phyloP scores from a whole-genome alignment of 2,888 invertebrate genomes.

The Chloromyia formosa region DNA sequence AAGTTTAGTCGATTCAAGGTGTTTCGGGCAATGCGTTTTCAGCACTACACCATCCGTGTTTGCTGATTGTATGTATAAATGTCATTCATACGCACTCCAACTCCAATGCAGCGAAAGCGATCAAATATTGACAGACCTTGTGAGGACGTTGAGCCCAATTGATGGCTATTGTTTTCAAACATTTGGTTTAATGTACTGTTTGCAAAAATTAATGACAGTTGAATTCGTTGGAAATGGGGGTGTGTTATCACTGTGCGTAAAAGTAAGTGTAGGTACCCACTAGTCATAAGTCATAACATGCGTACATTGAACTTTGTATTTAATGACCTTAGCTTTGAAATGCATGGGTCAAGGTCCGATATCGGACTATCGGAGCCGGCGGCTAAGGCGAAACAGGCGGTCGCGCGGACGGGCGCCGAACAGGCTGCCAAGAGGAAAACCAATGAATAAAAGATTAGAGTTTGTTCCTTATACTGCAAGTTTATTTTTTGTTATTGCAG shows the following conservation, averaged over 20 bases:
- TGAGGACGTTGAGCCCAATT: slow-evolving; percentile 20
- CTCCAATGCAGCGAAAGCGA: slow-evolving; percentile 2
- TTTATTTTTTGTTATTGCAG: too few species aligned
- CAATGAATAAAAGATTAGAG: too few species aligned
- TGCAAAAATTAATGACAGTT: too few species aligned
- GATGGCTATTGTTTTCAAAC: slow-evolving; percentile 5
- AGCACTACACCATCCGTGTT: too few species aligned
- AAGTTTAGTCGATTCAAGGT: not conserved
- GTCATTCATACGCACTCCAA: not conserved
- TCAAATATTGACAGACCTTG: slow-evolving; percentile 18
- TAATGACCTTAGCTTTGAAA: not conserved
- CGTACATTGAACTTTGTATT: not conserved
- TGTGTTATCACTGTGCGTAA: not conserved
- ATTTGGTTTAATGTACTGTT: not conserved
- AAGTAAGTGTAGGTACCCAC: not conserved
- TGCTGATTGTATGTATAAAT: not conserved
- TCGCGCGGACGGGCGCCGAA: too few species aligned
- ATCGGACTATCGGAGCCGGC: too few species aligned
- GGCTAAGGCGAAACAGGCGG: too few species aligned
- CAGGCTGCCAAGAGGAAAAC: too few species aligned
- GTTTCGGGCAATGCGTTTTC: not conserved
- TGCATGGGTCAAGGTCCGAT: too few species aligned
- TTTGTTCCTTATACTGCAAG: too few species aligned
- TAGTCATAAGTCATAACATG: not conserved
- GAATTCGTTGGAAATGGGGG: not conserved